Evolutionary conservation across 2,888 invertebrate genomes (phyloP), one percentile per base, ranked within the genome.

Genomic region (Physocephala rufipes): DNA sequence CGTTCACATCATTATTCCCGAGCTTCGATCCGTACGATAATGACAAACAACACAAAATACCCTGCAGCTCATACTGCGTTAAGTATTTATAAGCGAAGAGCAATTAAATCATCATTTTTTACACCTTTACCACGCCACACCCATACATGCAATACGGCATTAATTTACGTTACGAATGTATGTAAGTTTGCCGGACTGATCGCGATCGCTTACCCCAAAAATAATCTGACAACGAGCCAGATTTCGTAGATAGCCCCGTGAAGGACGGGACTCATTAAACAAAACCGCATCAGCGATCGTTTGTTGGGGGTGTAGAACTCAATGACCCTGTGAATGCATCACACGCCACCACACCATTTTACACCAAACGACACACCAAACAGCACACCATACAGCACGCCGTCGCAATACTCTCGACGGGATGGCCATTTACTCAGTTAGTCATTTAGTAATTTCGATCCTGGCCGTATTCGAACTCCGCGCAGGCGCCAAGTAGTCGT

Each of bases 101-200:
- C 74, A 76, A 76, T 75, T 76, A 76, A 76, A 75, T 74, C 74
- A 76, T 76, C 72, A 70, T 73, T 74, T 74, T 71, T 72, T 36
- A 30, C 43, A 19, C 45, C 45, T 26, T 61, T 51, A 24, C 24
- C 5, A 16, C 43, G 4, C 43, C 36, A 36, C 36, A 36, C 36
- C 4, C 36, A 36, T 9, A 36, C 36, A 36, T 36, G 9, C 36
- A 4, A 9, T 7, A 4, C 36, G 36, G 9, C 36, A 36, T 36
- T 4, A 4, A 36, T 36, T 36, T 36, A 36, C 36, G n/a, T 36
- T 36, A 36, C 36, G 36, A 36, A 36, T 36, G 36, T 36, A 36
- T 9, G 36, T 7, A 36, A 7, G 36, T 36, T 36, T 9, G 36
- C 36, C 36, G 9, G n/a, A 36, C 24, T 24, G 15, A 26, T 16